These are phyloP conservation scores for Phycodurus eques DNA, from an alignment of 2,113 vertebrate genomes.

Conservation along the genomic window DNA sequence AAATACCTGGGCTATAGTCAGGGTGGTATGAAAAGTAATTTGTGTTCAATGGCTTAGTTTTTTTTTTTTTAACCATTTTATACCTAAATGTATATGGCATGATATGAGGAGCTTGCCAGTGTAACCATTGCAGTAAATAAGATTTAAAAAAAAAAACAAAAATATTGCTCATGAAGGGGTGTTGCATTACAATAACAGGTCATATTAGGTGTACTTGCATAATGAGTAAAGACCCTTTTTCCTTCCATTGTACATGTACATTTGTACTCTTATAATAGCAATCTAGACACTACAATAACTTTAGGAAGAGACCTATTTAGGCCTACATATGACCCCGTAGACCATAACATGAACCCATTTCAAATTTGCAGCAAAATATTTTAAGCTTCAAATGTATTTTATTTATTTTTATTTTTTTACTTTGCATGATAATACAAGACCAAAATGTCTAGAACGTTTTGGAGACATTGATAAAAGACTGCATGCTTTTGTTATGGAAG, in stretches of 20 bases:
- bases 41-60: background rate
- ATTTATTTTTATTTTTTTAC: background rate
- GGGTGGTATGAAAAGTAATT: background rate
- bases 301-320: too few species aligned
- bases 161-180: background rate
- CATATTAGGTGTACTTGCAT: background rate
- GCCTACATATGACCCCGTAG: too few species aligned
- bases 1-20: background rate
- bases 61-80: background rate
- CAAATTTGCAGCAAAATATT: too few species aligned
- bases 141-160: background rate
- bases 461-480: constrained; percentile 1
- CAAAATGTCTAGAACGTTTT: background rate
- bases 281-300: too few species aligned
- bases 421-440: background rate
- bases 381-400: background rate
- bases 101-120: background rate
- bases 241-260: too few species aligned
- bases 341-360: too few species aligned
- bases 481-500: background rate
- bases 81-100: background rate
- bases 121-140: background rate
- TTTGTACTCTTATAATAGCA: too few species aligned
- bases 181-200: background rate
- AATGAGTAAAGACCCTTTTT: background rate